Evolutionary conservation across 1,140 invertebrate genomes (phyloP), one percentile per base, ranked within the genome.

Genomic region (Drosophila azteca): DNA sequence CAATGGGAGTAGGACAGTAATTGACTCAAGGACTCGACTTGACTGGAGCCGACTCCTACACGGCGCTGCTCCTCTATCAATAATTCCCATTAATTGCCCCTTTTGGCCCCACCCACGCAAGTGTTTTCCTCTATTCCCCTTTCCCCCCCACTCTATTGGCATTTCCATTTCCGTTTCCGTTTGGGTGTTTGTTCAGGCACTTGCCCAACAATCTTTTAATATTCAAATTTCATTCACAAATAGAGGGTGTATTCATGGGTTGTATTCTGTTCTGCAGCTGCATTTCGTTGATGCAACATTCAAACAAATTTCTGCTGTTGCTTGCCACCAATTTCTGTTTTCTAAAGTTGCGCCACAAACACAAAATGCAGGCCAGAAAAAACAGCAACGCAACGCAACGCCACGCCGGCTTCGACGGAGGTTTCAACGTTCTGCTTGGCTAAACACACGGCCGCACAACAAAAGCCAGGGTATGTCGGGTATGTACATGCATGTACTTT

Each of bases 121-220:
- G 24, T 50, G 43, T 31, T 48, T 2, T 17, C 48, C 46, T 7
- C 29, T 31, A 41, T 2, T 17, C 39, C 46, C 9, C 29, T 11
- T 13, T 13, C 8, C 24, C 63, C 29, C 51, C n/a, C 17, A 17
- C 51, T 6, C 51, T 54, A 54, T 61, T 67, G 76, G 54, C 73
- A 54, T 61, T 67, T 76, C 62, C 73, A 71, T 66, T 66, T 78
- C 57, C 61, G 58, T 77, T 87, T 83, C 70, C 68, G 81, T 39
- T 39, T 11, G 11, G 35, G 3, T 39, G 35, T 39, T 39, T 39
- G 35, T 5, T 39, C 35, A 39, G 35, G 11, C 75, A 88, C 67
- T 82, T 77, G 82, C 63, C 78, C 76, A 87, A 88, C 88, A 88
- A 71, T 72, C 60, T 68, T 82, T 79, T 83, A 79, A 88, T 82